Conservation (phyloP, 2,797 vertebrate genomes). For the Leptodactylus fallax region DNA sequence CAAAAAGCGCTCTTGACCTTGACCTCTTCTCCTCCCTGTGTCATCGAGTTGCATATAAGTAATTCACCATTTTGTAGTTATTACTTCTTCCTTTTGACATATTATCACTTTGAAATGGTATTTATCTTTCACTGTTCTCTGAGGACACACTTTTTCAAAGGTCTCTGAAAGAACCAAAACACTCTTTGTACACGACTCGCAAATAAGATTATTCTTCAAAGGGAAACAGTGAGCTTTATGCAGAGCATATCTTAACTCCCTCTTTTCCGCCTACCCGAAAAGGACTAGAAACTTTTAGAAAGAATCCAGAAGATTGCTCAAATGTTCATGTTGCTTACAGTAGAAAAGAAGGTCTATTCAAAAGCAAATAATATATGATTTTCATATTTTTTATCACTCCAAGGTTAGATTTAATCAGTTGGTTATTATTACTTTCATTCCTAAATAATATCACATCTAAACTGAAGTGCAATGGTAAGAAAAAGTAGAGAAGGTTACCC, state of each 20-base stretch:
- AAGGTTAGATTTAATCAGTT: background rate
- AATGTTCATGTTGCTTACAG: background rate
- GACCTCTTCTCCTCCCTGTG: constrained; percentile 18
- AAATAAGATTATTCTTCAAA: constrained; percentile 55
- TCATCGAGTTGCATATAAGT: constrained; percentile 31
- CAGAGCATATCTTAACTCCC: constrained; percentile 37
- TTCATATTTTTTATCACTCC: too few species aligned
- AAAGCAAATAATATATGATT: background rate
- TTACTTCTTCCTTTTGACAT: constrained; percentile 47
- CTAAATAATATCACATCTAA: too few species aligned
- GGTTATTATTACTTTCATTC: too few species aligned
- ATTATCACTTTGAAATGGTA: constrained; percentile 54
- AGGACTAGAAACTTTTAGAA: background rate
- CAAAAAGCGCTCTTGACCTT: background rate
- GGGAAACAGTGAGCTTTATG: constrained; percentile 29
- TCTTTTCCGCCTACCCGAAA: background rate
- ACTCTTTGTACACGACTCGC: constrained; percentile 41
- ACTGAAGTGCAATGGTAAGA: too few species aligned
- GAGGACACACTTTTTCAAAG: constrained; percentile 51
- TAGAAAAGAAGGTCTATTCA: background rate
- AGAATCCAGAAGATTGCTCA: background rate
- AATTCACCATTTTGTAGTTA: constrained; percentile 46
- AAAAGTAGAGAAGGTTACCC: too few species aligned
- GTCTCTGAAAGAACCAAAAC: constrained; percentile 44
- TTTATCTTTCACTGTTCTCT: constrained; percentile 55